Percentiles rank a stretch among this genome's conserved stretches.
Conservation (phyloP, 2,888 invertebrate genomes). For the Furcula furcula region DNA sequence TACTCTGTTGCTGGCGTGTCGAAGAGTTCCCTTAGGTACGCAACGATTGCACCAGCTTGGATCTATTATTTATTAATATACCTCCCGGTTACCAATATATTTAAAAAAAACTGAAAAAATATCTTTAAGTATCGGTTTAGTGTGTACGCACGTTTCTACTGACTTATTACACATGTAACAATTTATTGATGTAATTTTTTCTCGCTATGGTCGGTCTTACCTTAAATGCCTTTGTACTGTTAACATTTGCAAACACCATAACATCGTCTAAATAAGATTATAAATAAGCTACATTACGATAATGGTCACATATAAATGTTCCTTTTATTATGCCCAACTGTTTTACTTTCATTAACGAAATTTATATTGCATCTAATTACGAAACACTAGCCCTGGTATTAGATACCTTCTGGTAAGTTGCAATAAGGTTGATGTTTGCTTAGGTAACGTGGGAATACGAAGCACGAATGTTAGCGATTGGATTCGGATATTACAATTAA, state of each 20-base stretch:
- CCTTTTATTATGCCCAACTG: conserved; percentile 53
- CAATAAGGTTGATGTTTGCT: conserved; percentile 27
- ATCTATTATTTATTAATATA: too few species aligned
- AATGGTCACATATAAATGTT: conserved; percentile 36
- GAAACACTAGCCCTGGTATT: conserved; percentile 16
- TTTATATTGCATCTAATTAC: conserved; percentile 55
- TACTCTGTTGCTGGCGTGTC: too few species aligned
- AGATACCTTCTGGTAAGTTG: conserved; percentile 12
- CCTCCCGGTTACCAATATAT: too few species aligned
- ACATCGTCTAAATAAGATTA: conserved; percentile 24
- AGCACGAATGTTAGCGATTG: conserved; percentile 36
- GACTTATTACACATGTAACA: too few species aligned
- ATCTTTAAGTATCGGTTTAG: too few species aligned
- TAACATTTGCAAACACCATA: conserved; percentile 13
- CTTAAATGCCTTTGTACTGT: too few species aligned
- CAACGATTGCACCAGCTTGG: too few species aligned
- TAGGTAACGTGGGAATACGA: conserved; percentile 10
- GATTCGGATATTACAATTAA: conserved; percentile 43
- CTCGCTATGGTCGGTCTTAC: too few species aligned
- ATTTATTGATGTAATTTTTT: too few species aligned
- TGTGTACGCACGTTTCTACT: too few species aligned
- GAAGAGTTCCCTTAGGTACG: too few species aligned
- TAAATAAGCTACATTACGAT: conserved; percentile 31
- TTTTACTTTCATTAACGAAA: conserved; percentile 47
- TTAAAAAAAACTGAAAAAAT: too few species aligned